Percentiles rank a stretch among this genome's conserved stretches.
Conservation (phyloP, 2,797 vertebrate genomes). For the Tenualosa ilisha region DNA sequence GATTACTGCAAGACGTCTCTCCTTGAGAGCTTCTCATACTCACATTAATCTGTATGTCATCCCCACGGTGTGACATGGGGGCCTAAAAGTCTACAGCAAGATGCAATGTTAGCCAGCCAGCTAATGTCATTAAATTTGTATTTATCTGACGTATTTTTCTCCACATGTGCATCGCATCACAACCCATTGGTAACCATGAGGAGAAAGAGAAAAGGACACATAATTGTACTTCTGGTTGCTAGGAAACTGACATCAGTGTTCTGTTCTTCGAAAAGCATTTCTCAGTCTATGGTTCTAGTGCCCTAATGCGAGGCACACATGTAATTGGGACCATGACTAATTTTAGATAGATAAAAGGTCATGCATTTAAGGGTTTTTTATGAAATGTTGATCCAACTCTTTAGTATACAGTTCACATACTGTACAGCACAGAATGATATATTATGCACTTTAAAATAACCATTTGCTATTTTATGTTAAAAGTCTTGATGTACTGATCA, state of each 20-base stretch:
- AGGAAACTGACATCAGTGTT: slow-evolving; percentile 44
- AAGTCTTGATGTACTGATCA: background rate
- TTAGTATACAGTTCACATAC: background rate
- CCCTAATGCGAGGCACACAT: background rate
- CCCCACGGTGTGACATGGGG: background rate
- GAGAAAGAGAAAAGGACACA: slow-evolving; percentile 29
- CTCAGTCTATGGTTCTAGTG: background rate
- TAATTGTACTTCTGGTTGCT: slow-evolving; percentile 47
- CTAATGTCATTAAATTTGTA: background rate
- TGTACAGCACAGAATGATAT: background rate
- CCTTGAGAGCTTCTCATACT: background rate
- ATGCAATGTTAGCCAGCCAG: background rate
- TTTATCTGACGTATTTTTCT: background rate
- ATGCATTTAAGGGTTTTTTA: background rate
- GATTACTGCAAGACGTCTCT: slow-evolving; percentile 1
- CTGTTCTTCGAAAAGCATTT: slow-evolving; percentile 7
- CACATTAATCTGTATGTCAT: background rate
- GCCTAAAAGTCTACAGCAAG: background rate
- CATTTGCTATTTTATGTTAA: background rate
- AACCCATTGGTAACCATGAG: slow-evolving; percentile 42
- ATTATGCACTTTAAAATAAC: background rate
- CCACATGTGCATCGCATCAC: background rate
- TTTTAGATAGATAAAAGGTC: background rate
- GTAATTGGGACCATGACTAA: slow-evolving; percentile 7
- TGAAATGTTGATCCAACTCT: background rate